Conservation (phyloP, 2,797 vertebrate species). For the Pseudochirops corinnae region DNA sequence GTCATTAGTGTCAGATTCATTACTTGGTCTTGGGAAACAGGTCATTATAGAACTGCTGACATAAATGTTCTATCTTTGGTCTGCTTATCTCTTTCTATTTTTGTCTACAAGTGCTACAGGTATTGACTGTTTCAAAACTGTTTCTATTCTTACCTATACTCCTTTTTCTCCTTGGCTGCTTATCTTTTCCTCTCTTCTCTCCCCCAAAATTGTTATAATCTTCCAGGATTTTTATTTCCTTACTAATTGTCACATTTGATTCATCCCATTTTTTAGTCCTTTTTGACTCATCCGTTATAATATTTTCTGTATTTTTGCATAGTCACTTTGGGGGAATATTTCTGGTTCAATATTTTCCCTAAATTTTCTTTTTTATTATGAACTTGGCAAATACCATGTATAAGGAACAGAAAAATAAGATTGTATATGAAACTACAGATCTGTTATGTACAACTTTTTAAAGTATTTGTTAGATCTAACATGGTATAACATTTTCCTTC, state of each 20-base stretch:
- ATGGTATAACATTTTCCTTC: not conserved
- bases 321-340: not conserved
- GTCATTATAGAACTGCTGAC: not conserved
- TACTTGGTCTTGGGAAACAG: not conserved
- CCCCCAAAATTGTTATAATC: not conserved
- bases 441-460: not conserved
- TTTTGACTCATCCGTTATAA: not conserved
- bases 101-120: not conserved
- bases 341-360: not conserved
- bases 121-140: slow-evolving; percentile 13
- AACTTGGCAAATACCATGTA: not conserved
- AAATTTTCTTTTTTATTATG: not conserved
- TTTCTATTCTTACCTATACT: not conserved
- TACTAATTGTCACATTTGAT: slow-evolving; percentile 10
- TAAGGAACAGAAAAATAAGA: not conserved
- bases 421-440: not conserved
- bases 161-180: not conserved
- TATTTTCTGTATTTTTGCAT: not conserved
- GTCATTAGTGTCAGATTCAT: not conserved
- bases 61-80: not conserved
- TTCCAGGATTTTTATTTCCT: slow-evolving; percentile 23
- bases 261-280: not conserved
- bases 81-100: slow-evolving; percentile 37
- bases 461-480: not conserved
- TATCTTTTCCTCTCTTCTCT: not conserved